These are phyloP conservation scores for Lutjanus campechanus DNA, from an alignment of 2,797 vertebrate species.

Conservation along the genomic window DNA sequence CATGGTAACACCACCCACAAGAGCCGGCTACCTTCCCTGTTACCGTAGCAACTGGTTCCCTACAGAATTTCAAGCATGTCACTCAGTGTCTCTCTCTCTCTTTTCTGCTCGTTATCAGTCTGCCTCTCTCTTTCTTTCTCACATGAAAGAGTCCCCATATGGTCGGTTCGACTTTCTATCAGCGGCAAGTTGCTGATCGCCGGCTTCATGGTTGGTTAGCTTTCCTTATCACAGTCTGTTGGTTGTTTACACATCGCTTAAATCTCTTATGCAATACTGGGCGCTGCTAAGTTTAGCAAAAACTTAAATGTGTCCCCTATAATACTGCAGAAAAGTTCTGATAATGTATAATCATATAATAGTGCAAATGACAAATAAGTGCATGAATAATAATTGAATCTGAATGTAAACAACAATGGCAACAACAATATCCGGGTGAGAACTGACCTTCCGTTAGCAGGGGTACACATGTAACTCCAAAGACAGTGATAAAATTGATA, in stretches of 20 bases:
- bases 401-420: background rate
- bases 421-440: background rate
- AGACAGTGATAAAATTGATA: background rate
- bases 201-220: conserved; percentile 44
- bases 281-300: background rate
- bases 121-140: conserved; percentile 40
- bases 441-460: background rate
- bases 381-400: background rate
- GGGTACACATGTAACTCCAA: background rate
- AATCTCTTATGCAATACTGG: conserved; percentile 7
- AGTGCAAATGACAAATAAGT: background rate
- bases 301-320: background rate
- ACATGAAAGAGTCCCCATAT: conserved; percentile 61
- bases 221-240: conserved; percentile 45
- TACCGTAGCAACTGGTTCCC: conserved; percentile 88
- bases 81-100: conserved; percentile 58
- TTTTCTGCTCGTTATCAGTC: conserved; percentile 48
- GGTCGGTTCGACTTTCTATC: conserved; percentile 55
- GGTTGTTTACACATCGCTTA: conserved; percentile 49
- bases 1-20: conserved; percentile 87
- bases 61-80: conserved; percentile 86
- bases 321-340: background rate
- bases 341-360: background rate
- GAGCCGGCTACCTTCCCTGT: conserved; percentile 88
- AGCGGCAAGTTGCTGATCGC: conserved; percentile 37